Percentiles rank a stretch among this genome's conserved stretches.
phyloP scores from a whole-genome alignment of 2,888 invertebrate species.

The Trichopria drosophilae region DNA sequence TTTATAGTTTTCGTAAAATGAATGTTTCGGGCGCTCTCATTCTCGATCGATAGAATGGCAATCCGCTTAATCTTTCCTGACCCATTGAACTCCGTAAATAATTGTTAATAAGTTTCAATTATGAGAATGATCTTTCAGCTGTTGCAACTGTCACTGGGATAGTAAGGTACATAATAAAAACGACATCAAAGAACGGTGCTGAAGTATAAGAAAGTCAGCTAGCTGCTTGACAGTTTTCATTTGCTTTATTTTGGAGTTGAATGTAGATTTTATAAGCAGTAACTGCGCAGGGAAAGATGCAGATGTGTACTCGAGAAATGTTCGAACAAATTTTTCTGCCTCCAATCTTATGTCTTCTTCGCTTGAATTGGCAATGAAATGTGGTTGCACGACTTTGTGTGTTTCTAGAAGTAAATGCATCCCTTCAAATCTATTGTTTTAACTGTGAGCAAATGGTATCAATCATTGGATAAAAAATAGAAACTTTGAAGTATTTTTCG shows the following conservation, averaged over 20 bases:
- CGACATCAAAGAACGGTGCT: too few relatives aligned
- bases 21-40: too few relatives aligned
- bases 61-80: slow-evolving; percentile 17
- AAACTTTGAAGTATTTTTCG: neutral
- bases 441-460: neutral
- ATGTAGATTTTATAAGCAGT: neutral
- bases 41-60: slow-evolving; percentile 8
- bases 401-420: neutral
- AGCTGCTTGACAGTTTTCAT: too few relatives aligned
- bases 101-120: slow-evolving; percentile 27
- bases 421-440: neutral
- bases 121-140: slow-evolving; percentile 25
- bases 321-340: neutral
- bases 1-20: too few relatives aligned
- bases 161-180: slow-evolving; percentile 20
- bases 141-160: slow-evolving; percentile 17
- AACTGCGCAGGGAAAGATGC: neutral
- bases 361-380: neutral
- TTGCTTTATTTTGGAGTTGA: neutral
- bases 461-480: neutral
- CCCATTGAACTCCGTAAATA: slow-evolving; percentile 20
- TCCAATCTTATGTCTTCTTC: neutral
- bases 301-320: neutral
- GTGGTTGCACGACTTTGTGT: slow-evolving; percentile 1
- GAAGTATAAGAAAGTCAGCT: too few relatives aligned